These are phyloP conservation scores for Ibycter americanus DNA, from an alignment of 2,797 vertebrate genomes.

Conservation along the genomic window DNA sequence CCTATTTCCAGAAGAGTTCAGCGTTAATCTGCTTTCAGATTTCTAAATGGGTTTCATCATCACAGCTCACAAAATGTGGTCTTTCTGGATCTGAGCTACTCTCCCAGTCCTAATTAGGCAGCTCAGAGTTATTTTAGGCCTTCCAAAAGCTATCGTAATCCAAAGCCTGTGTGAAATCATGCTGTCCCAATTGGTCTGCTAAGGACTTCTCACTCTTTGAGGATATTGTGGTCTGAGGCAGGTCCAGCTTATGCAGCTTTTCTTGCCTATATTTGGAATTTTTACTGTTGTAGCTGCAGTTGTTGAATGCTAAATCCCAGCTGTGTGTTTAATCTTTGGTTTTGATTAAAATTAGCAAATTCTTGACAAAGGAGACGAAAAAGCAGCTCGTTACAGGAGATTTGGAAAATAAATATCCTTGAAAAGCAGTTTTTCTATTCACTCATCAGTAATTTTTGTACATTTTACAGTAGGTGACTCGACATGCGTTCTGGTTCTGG, in stretches of 20 bases:
- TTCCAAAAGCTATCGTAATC: not conserved
- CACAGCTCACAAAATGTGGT: not conserved
- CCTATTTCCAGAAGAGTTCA: not conserved
- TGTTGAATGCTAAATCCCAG: not conserved
- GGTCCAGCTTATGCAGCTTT: not conserved
- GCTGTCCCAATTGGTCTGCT: not conserved
- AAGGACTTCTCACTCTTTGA: not conserved
- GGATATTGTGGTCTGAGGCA: not conserved
- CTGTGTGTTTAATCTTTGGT: not conserved
- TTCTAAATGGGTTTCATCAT: not conserved
- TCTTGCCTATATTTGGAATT: not conserved
- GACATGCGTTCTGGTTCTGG: accelerated
- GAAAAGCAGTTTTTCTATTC: not conserved
- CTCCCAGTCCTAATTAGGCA: not conserved
- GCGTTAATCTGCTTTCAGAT: not conserved
- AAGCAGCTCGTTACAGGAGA: not conserved
- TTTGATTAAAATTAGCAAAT: not conserved
- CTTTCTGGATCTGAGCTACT: not conserved
- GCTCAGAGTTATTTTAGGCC: not conserved
- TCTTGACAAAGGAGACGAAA: not conserved
- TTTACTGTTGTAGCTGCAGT: not conserved
- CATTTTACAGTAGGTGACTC: not conserved
- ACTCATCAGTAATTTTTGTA: not conserved
- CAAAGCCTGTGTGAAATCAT: not conserved
- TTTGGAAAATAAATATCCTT: not conserved